Conservation (phyloP, 2,797 vertebrate genomes). For the Coilia nasus region DNA sequence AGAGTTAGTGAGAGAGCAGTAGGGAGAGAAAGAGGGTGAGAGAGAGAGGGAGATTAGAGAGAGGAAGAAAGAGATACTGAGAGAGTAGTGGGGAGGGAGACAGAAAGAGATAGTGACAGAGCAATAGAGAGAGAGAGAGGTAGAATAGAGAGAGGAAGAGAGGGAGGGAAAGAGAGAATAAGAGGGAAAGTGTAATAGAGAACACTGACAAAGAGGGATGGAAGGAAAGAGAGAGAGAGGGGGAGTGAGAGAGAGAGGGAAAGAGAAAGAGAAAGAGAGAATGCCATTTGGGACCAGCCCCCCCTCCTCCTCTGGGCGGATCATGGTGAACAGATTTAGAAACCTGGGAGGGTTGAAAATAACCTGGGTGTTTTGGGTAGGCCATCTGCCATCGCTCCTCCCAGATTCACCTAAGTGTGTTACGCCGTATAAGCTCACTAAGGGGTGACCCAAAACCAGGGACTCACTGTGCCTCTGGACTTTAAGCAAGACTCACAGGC, state of each 20-base stretch:
- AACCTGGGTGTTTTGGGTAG: not conserved
- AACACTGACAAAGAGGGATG: not conserved
- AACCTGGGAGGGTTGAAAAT: not conserved
- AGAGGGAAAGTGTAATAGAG: not conserved
- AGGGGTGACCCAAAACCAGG: too few species aligned
- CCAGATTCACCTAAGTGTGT: too few species aligned
- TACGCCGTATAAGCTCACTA: too few species aligned
- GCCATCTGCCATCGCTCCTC: not conserved
- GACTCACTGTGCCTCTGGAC: too few species aligned
- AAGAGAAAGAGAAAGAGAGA: not conserved
- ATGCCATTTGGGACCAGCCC: slow-evolving; percentile 7
- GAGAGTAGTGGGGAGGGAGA: not conserved
- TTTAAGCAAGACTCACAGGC: too few species aligned
- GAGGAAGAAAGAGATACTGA: too few species aligned
- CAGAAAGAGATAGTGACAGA: not conserved
- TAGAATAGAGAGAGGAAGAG: too few species aligned
- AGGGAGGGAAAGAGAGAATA: too few species aligned
- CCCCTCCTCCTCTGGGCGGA: not conserved
- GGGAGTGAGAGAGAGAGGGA: not conserved
- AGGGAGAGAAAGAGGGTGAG: not conserved
- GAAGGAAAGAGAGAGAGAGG: not conserved
- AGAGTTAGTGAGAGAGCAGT: not conserved
- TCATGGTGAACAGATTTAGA: slow-evolving; percentile 7
- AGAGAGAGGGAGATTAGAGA: not conserved
- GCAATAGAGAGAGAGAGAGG: too few species aligned